A percentile compares a stretch with the other conserved stretches of the same genome.
phyloP scores from a whole-genome alignment of 2,888 invertebrate species.

The Plagiodera versicolora region DNA sequence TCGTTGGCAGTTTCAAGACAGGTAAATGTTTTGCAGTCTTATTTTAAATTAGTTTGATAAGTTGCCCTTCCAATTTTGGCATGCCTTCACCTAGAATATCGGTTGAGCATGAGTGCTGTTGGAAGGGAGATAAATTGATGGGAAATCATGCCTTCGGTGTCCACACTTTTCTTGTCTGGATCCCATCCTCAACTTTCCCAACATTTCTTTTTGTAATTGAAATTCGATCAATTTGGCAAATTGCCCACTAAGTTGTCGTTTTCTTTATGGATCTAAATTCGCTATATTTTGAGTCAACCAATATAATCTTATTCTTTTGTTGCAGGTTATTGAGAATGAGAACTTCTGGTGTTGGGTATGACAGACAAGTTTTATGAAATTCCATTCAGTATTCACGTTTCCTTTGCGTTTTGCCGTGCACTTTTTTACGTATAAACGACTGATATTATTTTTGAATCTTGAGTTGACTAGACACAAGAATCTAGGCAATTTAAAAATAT shows the following conservation, averaged over 20 bases:
- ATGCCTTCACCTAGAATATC: slow-evolving; percentile 66
- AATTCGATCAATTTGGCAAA: not conserved
- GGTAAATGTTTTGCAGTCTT: slow-evolving; percentile 6
- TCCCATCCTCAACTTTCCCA: not conserved
- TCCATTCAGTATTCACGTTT: slow-evolving; percentile 11
- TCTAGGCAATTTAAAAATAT: not conserved
- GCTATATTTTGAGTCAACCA: too few species aligned
- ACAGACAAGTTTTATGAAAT: not conserved
- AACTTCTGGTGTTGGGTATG: slow-evolving; percentile 4
- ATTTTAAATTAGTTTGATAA: not conserved
- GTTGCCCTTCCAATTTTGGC: slow-evolving; percentile 70
- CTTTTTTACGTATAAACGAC: slow-evolving; percentile 4
- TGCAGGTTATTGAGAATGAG: slow-evolving; percentile 25
- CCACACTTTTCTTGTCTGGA: not conserved
- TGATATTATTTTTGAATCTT: slow-evolving; percentile 7
- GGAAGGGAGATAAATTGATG: slow-evolving; percentile 65
- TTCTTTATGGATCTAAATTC: too few species aligned
- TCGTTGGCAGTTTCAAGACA: slow-evolving; percentile 16
- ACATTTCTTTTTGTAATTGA: not conserved
- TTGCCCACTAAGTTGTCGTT: too few species aligned
- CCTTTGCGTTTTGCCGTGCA: not conserved
- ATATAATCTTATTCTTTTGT: too few species aligned
- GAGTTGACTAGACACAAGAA: not conserved
- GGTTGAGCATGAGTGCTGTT: slow-evolving; percentile 73
- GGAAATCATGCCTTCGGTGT: slow-evolving; percentile 79